Evolutionary conservation across 1,140 invertebrate genomes (phyloP).

Genomic region (Listronotus oregonensis): DNA sequence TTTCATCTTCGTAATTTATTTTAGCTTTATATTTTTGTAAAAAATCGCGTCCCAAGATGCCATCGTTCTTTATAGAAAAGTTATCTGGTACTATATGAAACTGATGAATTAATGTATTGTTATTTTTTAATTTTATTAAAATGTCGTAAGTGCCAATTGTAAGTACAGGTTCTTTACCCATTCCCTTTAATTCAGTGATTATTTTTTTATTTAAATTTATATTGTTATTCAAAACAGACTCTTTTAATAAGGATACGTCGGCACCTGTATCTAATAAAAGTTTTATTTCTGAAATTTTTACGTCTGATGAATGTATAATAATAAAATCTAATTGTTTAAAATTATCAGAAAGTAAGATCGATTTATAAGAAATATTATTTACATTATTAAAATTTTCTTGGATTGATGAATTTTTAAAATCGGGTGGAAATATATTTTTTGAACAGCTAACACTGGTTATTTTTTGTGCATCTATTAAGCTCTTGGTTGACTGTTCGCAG

Average conservation of each 20-base stretch:
- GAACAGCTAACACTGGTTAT: slow-evolving; percentile 2
- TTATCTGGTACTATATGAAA: slow-evolving; percentile 1
- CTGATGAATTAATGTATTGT: neutral
- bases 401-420: neutral
- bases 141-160: neutral
- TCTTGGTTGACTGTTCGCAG: neutral
- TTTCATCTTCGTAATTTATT: slow-evolving; percentile 5
- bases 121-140: slow-evolving; percentile 2
- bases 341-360: neutral
- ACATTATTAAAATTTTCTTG: too few relatives aligned
- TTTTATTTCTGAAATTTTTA: neutral
- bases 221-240: neutral
- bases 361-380: slow-evolving; percentile 2
- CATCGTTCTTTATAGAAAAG: neutral
- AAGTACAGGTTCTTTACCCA: neutral
- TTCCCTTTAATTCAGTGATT: too few relatives aligned
- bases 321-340: neutral
- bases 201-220: neutral
- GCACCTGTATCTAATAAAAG: slow-evolving; percentile 5
- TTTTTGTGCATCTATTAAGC: neutral
- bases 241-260: too few relatives aligned
- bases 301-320: neutral
- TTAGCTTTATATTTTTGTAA: slow-evolving; percentile 8
- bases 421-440: too few relatives aligned
- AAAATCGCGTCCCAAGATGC: neutral